phyloP scores from a whole-genome alignment of 2,113 vertebrate species.

The Hemiprocne comata region DNA sequence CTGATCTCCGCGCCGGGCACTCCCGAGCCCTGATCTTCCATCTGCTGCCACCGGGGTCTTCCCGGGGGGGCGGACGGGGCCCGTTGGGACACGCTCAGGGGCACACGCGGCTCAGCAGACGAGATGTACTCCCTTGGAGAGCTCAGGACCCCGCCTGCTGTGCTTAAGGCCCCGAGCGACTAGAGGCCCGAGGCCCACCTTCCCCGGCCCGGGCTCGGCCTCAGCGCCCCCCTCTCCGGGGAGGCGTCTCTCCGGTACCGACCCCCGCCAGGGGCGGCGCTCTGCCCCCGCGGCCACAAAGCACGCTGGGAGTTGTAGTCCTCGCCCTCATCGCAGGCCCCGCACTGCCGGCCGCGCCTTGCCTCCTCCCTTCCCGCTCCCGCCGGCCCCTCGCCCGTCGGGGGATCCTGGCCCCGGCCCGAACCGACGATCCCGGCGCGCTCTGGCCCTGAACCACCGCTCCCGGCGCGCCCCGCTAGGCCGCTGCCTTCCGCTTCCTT shows the following conservation, averaged over 20 bases:
- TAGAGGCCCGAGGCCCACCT: too few relatives aligned
- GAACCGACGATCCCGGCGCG: too few relatives aligned
- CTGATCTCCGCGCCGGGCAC: fast-evolving
- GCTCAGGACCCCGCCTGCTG: background rate
- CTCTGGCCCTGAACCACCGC: too few relatives aligned
- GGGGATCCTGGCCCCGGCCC: too few relatives aligned
- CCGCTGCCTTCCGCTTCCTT: background rate
- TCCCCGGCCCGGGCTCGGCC: background rate
- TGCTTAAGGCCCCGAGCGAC: too few relatives aligned
- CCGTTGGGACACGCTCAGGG: background rate
- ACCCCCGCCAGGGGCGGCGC: background rate
- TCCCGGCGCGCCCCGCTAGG: too few relatives aligned
- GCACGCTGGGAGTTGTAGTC: conserved; percentile 15
- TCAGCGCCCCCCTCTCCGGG: background rate
- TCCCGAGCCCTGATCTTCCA: background rate
- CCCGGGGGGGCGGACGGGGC: too few relatives aligned
- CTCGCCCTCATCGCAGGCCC: too few relatives aligned
- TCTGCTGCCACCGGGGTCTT: fast-evolving
- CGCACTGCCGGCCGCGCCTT: too few relatives aligned
- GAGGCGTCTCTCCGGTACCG: background rate
- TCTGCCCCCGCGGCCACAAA: background rate
- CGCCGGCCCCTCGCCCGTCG: too few relatives aligned
- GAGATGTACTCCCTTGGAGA: fast-evolving
- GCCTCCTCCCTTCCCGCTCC: background rate
- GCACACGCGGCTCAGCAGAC: too few relatives aligned